These are phyloP conservation scores for Perizoma affinitatum DNA, from an alignment of 2,888 invertebrate genomes.

Conservation along the genomic window DNA sequence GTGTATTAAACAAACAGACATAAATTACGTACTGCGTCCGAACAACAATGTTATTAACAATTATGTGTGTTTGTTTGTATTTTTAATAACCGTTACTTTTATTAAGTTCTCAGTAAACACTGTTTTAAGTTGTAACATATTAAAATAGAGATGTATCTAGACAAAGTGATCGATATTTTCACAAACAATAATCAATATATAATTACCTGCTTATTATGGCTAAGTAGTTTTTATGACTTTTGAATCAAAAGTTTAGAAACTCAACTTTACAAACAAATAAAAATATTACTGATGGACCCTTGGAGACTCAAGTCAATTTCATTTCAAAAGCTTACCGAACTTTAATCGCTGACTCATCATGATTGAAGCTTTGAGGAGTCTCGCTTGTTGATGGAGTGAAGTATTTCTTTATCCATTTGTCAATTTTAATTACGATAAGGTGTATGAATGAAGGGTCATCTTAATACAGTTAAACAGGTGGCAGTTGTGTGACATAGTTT, in stretches of 20 bases:
- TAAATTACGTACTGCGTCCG: conserved; percentile 10
- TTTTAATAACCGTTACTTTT: too few relatives aligned
- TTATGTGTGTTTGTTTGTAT: too few relatives aligned
- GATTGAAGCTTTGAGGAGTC: conserved; percentile 51
- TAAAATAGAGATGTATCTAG: too few relatives aligned
- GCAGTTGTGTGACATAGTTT: conserved; percentile 26
- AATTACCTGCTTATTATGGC: too few relatives aligned
- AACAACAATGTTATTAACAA: neutral
- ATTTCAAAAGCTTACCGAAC: conserved; percentile 37
- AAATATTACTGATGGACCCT: conserved; percentile 24
- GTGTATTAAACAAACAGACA: conserved; percentile 18
- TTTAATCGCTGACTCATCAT: conserved; percentile 59
- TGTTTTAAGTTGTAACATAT: too few relatives aligned
- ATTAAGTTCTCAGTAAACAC: too few relatives aligned
- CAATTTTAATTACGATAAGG: conserved; percentile 65
- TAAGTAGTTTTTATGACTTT: neutral
- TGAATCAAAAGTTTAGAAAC: conserved; percentile 20
- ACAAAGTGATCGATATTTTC: too few relatives aligned
- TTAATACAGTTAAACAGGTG: conserved; percentile 31
- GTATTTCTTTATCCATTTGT: conserved; percentile 60
- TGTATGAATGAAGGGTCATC: conserved; percentile 48
- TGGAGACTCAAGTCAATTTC: conserved; percentile 31
- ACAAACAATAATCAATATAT: too few relatives aligned
- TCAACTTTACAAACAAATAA: conserved; percentile 14
- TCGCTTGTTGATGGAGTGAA: conserved; percentile 59